Base-by-base conservation (phyloP, 1,140 invertebrate genomes). In the Cheumatopsyche charites region DNA sequence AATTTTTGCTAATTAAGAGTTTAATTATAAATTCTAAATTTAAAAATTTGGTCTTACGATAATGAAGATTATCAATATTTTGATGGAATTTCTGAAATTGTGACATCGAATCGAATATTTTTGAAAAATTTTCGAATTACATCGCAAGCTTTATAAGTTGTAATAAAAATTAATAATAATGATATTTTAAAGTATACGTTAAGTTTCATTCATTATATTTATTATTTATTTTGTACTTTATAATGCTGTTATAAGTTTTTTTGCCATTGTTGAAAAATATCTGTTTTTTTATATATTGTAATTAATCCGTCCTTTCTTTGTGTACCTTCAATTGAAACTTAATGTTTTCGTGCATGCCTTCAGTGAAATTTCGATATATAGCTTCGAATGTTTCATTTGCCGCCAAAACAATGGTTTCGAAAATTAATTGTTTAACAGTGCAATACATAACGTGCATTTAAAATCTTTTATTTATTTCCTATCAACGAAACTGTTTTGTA, bases 381-480 rank as follows among this genome's bases (percentile, higher is more conserved):
- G n/a, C 19, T 7, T 17, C 19, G 7, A 7, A 17, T 12, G 43
- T n/a, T n/a, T n/a, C 29, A 36, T 4, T 9, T 36, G 9, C 29
- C 29, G 9, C 29, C 9, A 36, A 4, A 3, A 36, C 29, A 36
- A 36, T 36, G 9, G 9, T 36, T 36, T 36, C 29, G 29, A 36
- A 36, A 36, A 4, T 36, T 36, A 3, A 36, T 36, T 36, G 29
- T 36, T 4, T 9, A 36, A 36, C 29, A 36, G 29, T 36, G 29
- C 29, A 36, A 36, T 36, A 36, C 9, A 36, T 36, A 36, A 36
- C 29, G 29, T 36, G 29, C 29, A 36, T 36, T 36, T 25, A 25
- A 58, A 58, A 58, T 21, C 55, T 58, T 36, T 58, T 58, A 58
- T 58, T 58, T 58, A 58, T 58, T 58, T 36, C 23, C 19, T 58